Evolutionary conservation across 2,797 vertebrate genomes (phyloP).

Genomic region (Phalloptychus januarius): DNA sequence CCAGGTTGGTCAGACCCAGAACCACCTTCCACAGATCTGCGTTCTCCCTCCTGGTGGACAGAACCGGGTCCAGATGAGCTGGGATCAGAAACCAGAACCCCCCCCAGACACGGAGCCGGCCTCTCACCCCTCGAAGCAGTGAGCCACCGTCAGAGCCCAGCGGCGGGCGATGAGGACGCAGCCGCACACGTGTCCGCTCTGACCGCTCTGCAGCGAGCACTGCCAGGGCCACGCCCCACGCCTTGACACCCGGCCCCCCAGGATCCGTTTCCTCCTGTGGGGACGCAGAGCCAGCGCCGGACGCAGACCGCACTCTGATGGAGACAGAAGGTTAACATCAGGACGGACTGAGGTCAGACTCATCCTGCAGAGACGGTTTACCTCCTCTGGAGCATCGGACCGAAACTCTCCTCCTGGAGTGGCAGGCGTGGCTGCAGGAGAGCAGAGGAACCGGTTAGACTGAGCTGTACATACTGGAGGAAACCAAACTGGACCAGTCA

Average conservation of each 20-base stretch:
- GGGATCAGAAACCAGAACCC: accelerated
- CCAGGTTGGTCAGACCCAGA: constrained; percentile 91
- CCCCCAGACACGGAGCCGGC: not conserved
- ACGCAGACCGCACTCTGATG: constrained; percentile 88
- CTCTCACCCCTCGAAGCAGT: constrained; percentile 96
- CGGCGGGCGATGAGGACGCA: constrained; percentile 89
- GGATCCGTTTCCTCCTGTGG: constrained; percentile 85
- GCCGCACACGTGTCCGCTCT: constrained; percentile 92
- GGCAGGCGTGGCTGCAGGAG: constrained; percentile 83
- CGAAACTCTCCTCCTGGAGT: constrained; percentile 86
- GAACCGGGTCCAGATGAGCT: not conserved
- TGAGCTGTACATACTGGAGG: not conserved
- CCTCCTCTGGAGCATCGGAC: constrained; percentile 88
- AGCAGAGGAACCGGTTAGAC: not conserved
- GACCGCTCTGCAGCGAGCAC: constrained; percentile 93
- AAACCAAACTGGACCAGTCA: not conserved
- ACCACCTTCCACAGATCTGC: constrained; percentile 92
- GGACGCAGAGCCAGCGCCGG: constrained; percentile 72
- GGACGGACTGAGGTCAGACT: not conserved
- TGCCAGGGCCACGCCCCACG: constrained; percentile 96
- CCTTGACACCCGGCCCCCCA: constrained; percentile 91
- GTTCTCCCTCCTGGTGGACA: constrained; percentile 83
- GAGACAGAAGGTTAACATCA: not conserved
- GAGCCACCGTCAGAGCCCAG: constrained; percentile 93
- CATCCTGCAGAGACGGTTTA: constrained; percentile 56